Conservation (phyloP, 2,113 vertebrate species). For the Antigone vipio region DNA sequence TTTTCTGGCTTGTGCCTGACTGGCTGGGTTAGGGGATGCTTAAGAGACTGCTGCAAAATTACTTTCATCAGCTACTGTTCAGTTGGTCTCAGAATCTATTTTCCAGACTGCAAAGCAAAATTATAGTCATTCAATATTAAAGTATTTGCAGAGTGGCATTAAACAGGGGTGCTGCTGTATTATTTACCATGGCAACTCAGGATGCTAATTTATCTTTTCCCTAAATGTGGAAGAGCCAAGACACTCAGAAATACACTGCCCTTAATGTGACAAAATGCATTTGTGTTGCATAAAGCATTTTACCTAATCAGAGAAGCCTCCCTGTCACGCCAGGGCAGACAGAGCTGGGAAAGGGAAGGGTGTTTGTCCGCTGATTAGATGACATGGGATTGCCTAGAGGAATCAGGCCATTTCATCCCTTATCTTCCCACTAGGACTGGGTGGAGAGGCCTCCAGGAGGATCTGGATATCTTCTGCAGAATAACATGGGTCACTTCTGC, state of each 20-base stretch:
- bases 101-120: slow-evolving; percentile 33
- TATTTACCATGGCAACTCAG: slow-evolving; percentile 43
- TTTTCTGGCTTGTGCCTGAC: slow-evolving; percentile 2
- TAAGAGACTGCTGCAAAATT: slow-evolving; percentile 4
- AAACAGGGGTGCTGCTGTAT: neutral
- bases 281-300: neutral
- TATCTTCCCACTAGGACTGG: neutral
- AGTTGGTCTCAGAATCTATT: slow-evolving; percentile 3
- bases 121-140: slow-evolving; percentile 1
- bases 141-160: slow-evolving; percentile 3
- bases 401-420: neutral
- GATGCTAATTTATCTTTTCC: slow-evolving; percentile 7
- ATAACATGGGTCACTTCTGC: neutral
- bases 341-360: neutral
- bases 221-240: neutral
- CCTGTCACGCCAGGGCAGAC: neutral
- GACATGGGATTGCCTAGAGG: neutral
- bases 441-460: neutral
- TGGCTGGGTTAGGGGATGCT: neutral
- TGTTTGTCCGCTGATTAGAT: neutral
- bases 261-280: neutral
- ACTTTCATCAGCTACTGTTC: slow-evolving; percentile 7
- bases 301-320: neutral
- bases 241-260: neutral
- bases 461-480: neutral